These are phyloP conservation scores for Helogale parvula DNA, from an alignment of 2,113 vertebrate species.

Conservation along the genomic window DNA sequence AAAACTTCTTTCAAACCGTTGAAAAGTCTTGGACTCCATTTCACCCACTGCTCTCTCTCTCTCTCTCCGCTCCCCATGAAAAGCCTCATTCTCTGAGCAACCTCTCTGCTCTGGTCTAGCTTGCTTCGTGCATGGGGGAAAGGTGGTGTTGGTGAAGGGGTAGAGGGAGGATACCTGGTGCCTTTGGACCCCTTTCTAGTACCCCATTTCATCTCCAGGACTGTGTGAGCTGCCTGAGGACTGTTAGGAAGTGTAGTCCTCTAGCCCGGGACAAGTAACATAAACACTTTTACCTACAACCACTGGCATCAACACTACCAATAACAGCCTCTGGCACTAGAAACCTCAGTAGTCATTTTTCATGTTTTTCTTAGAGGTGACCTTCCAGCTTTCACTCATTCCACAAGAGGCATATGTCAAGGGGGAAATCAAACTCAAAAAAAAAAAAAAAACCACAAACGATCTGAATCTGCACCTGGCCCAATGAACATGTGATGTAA, in stretches of 20 bases:
- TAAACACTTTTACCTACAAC: neutral
- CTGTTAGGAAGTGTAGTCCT: neutral
- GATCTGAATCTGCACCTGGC: neutral
- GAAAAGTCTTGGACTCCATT: neutral
- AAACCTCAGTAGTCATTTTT: neutral
- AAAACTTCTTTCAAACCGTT: neutral
- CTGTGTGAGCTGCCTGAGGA: neutral
- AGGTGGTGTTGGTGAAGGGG: neutral
- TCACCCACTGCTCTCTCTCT: neutral
- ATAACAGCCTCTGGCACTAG: neutral
- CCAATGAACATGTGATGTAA: neutral
- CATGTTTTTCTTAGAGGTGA: neutral
- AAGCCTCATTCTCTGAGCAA: neutral
- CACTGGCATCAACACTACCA: neutral
- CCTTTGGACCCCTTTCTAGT: neutral
- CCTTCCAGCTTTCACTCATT: neutral
- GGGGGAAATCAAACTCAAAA: neutral
- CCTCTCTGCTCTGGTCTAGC: neutral
- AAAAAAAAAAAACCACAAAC: neutral
- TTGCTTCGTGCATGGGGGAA: neutral
- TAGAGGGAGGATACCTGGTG: too few relatives aligned
- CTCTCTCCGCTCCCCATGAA: neutral
- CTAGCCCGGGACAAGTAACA: neutral
- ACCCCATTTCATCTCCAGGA: neutral
- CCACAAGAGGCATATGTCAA: neutral